phyloP scores from a whole-genome alignment of 2,797 vertebrate species.

The Cebuella pygmaea region DNA sequence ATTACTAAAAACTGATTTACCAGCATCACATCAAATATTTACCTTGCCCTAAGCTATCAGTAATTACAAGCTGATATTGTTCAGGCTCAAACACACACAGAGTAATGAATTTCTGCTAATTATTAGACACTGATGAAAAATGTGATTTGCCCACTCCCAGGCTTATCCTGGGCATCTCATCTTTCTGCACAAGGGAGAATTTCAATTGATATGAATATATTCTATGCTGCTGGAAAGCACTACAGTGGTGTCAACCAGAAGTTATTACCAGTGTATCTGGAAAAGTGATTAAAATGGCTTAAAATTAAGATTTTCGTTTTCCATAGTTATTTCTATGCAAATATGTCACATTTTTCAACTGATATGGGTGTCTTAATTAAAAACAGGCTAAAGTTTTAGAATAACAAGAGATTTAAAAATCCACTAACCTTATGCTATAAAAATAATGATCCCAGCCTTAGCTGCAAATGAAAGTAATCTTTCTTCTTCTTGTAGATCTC shows the following conservation, averaged over 20 bases:
- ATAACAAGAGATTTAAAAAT: constrained; percentile 79
- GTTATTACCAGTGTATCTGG: constrained; percentile 80
- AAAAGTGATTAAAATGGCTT: constrained; percentile 85
- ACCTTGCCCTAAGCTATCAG: constrained; percentile 80
- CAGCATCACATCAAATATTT: constrained; percentile 81
- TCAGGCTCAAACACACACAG: constrained; percentile 76
- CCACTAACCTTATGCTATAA: constrained; percentile 64
- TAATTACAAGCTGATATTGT: constrained; percentile 86
- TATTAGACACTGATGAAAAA: constrained; percentile 82
- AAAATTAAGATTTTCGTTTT: constrained; percentile 84
- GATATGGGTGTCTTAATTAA: constrained; percentile 81
- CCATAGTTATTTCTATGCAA: constrained; percentile 85
- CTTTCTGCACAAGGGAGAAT: constrained; percentile 64
- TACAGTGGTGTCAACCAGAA: constrained; percentile 81
- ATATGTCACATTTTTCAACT: constrained; percentile 78
- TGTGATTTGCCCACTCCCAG: constrained; percentile 62
- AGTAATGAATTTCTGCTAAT: constrained; percentile 85
- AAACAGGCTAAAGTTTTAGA: constrained; percentile 80
- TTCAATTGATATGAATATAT: constrained; percentile 73
- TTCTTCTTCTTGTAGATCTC: constrained; percentile 73
- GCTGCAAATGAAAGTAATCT: constrained; percentile 74
- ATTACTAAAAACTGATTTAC: constrained; percentile 81
- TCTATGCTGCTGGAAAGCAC: constrained; percentile 77
- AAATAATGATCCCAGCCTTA: constrained; percentile 76
- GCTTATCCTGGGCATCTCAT: constrained; percentile 61